phyloP scores from a whole-genome alignment of 1,140 invertebrate genomes.

The Drusus annulatus region DNA sequence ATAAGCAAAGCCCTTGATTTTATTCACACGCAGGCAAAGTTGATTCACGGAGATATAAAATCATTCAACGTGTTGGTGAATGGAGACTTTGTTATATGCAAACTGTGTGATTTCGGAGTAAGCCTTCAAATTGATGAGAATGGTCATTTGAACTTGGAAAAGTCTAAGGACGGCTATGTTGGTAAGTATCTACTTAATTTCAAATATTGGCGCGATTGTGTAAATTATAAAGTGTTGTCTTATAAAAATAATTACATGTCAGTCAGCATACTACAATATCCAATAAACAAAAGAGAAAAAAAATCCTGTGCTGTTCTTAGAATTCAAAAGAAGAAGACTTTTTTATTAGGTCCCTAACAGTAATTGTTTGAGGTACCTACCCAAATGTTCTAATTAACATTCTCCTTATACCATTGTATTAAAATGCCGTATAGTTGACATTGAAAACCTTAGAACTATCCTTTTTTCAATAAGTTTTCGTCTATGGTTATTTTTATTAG shows the following conservation, averaged over 20 bases:
- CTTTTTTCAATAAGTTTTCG: background rate
- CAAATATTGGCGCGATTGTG: too few species aligned
- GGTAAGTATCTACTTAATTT: conserved; percentile 60
- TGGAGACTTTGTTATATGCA: conserved; percentile 81
- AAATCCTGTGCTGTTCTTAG: too few species aligned
- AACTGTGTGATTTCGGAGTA: conserved; percentile 91
- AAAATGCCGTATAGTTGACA: background rate
- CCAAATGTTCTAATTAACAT: too few species aligned
- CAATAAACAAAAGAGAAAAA: too few species aligned
- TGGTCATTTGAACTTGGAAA: conserved; percentile 74
- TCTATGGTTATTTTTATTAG: conserved; percentile 61
- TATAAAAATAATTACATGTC: too few species aligned
- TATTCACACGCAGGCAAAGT: conserved; percentile 79
- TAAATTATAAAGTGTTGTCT: too few species aligned
- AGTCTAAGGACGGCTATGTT: conserved; percentile 70
- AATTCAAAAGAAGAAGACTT: too few species aligned
- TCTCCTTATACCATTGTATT: background rate
- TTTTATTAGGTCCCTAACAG: too few species aligned
- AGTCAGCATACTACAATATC: too few species aligned
- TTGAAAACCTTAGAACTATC: background rate
- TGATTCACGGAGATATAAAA: conserved; percentile 90
- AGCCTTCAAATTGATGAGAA: conserved; percentile 79
- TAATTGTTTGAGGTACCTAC: too few species aligned
- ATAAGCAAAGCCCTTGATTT: conserved; percentile 83
- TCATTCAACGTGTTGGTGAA: conserved; percentile 86